Evolutionary conservation across 2,113 vertebrate species (phyloP), one percentile per base, ranked within the genome.

Genomic region (Gorsachius goisagi): DNA sequence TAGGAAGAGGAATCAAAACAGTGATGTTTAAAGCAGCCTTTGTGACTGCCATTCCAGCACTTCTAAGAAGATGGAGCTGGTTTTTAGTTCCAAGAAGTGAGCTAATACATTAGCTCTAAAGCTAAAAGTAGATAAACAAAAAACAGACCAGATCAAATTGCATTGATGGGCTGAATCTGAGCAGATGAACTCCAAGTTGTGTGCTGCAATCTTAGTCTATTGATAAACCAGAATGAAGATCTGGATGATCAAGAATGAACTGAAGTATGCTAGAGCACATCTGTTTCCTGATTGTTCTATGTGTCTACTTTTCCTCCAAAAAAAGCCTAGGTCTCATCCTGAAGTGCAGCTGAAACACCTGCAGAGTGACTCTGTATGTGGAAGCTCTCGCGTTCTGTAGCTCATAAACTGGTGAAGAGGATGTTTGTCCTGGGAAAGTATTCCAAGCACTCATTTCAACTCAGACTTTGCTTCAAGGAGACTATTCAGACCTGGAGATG

Each of bases 251-350:
- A 64, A 26, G 50, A 71, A 20, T 45, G 37, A 80, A 62, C 28
- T 15, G 33, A 81, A 85, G 10, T 14, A 23, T 37, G 20, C 33
- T 39, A 41, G 63, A 53, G 23, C 8, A 68, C 17, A n/a, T 39
- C 47, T 90, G 5, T 6, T 64, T 74, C 15, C 39, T 63, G 37
- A 55, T 72, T 83, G 62, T 77, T 15, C 15, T 59, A 8, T 58
- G 32, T 68, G 17, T 59, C 30, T 68, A 35, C 44, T 73, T 53
- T 82, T 89, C 23, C 9, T 82, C 12, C n/a, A 75, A 24, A 80
- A 37, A 2, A 0, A 1, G 11, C 22, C 19, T 32, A 12, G 0
- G 3, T 69, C 11, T 60, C 11, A 69, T 55, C 19, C n/a, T 86
- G 66, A 73, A 74, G 12, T 41, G 21, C 23, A 69, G 66, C 27